Base-by-base conservation (phyloP, 2,797 vertebrate species). In the Apodemus agrarius region DNA sequence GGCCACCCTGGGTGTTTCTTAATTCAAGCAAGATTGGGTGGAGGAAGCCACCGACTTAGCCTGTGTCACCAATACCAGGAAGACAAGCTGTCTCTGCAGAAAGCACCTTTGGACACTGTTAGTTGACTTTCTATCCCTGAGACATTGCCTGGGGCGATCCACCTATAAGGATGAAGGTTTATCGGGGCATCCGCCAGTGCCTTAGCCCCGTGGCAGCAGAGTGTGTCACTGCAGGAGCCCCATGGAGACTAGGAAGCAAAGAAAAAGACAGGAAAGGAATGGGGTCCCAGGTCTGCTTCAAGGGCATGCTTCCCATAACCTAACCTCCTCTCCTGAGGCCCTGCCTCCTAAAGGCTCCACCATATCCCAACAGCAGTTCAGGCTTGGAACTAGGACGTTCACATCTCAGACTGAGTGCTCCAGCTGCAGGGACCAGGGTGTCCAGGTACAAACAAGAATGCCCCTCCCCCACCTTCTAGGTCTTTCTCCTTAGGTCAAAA, bases 381-480 rank as follows among this genome's bases (percentile, higher is more conserved):
- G 21, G 37, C 21, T 16, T 17, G 21, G 3, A 6, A 78, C 29
- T 29, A 57, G 31, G 37, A 8, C 49, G 57, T 79, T 10, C 19
- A 16, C 49, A n/a, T 37, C 13, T 19, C 65, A 81, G 26, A 59
- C 31, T 22, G n/a, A 3, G 16, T 11, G 19, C 4, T 43, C 8
- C 24, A 65, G 46, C 57, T 24, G n/a, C 57, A 3, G 13, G 34
- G 31, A 34, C 19, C 40, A 57, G 46, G 26, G 43, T 7, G 1
- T 9, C 31, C 1, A 0, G 69, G 75, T 4, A 4, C 17, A 2
- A 12, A 21, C 16, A 2, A 46, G 24, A 49, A 49, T 29, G 1
- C 24, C 4, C 9, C 19, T 26, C 3, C 26, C 19, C 31, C 17
- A 12, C 52, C 52, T 87, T 59, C 69, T 26, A 57, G n/a, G 10